Evolutionary conservation across 2,888 invertebrate species (phyloP), one percentile per base, ranked within the genome.

Genomic region (Isotomurus palustris): DNA sequence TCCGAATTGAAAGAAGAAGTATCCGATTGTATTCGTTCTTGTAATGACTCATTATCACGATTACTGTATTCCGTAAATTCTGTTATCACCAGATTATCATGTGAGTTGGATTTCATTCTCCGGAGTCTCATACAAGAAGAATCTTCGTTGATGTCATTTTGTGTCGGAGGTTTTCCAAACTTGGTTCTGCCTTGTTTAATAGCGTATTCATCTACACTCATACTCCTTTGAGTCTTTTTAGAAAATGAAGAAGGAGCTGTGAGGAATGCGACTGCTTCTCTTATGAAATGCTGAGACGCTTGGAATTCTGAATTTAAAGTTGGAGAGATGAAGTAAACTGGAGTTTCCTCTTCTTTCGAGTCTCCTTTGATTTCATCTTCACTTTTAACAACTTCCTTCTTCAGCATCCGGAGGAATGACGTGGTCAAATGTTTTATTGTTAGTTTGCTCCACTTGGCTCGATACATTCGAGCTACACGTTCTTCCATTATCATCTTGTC

Each of bases 391-490:
- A 64, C 65, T 51, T 65, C 65, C 44, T 68, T 68, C 29, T 52
- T 38, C 6, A 68, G 49, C 69, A 69, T 69, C 19, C 50, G 49
- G 14, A 61, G 14, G 53, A 69, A 69, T 4, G 61, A 52, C 1
- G 24, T 19, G 19, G 56, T 48, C 58, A 67, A 55, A 29, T 66
- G 56, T 3, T 17, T 36, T 8, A 55, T 24, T 6, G 53, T 60
- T 60, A 67, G 62, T 27, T 49, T 53, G 8, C 62, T 58, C 69
- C 69, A 69, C 19, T 61, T 62, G 24, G 54, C 58, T n/a, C 44
- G 62, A 44, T 67, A 69, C 21, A 69, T 52, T 10, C 55, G 62
- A 2, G 67, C 56, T 10, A 67, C 56, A 2, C 62, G 49, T 6
- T 60, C 58, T 47, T 60, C 53, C 65, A 65, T 65, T 41, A 48